Conservation (phyloP, 2,797 vertebrate species). For the Pangasius macronema region DNA sequence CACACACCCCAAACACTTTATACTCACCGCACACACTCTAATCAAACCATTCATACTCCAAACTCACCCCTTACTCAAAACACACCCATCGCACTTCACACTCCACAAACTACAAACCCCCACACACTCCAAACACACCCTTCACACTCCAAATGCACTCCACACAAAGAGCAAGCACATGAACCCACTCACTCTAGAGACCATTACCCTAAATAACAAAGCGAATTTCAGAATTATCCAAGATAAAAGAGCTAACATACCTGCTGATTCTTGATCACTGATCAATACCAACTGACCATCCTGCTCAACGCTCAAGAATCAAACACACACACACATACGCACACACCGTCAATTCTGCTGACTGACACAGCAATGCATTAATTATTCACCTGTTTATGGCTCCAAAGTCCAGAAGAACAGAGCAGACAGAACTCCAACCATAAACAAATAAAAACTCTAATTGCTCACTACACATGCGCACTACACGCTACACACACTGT, state of each 20-base stretch:
- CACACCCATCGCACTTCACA: background rate
- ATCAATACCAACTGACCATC: constrained; percentile 11
- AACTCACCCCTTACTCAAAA: background rate
- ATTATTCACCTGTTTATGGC: constrained; percentile 36
- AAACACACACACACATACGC: background rate
- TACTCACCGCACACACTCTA: background rate
- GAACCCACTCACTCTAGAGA: background rate
- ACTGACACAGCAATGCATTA: constrained; percentile 2
- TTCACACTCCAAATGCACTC: background rate
- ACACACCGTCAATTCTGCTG: background rate
- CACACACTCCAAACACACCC: background rate
- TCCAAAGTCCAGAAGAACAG: constrained; percentile 28
- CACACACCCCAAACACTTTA: background rate
- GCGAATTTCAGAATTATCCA: background rate
- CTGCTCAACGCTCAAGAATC: background rate
- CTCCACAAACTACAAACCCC: no score
- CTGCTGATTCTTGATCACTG: background rate
- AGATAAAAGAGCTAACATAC: background rate
- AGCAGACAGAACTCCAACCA: background rate
- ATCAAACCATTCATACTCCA: background rate
- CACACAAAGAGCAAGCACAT: background rate
- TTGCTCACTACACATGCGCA: background rate
- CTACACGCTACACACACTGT: background rate
- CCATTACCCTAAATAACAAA: background rate
- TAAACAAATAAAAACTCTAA: constrained; percentile 18